phyloP scores from a whole-genome alignment of 2,797 vertebrate species.

The Anguilla megastoma region DNA sequence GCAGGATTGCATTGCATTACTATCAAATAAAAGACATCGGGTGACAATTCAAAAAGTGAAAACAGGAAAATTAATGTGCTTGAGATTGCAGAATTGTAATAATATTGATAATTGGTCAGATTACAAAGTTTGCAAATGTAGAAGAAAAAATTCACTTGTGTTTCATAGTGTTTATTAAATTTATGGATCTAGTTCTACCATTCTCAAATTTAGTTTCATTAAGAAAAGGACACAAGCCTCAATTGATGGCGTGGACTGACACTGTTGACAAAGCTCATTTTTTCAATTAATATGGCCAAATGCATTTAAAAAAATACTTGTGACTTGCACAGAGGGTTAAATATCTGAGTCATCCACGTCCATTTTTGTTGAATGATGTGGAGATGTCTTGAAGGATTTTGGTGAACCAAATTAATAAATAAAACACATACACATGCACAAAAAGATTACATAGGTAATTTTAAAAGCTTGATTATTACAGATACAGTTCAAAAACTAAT shows the following conservation, averaged over 20 bases:
- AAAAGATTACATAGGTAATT: neutral
- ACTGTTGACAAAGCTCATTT: neutral
- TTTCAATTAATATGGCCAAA: neutral
- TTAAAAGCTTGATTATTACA: neutral
- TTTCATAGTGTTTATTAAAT: neutral
- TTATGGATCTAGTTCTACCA: neutral
- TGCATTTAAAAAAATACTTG: neutral
- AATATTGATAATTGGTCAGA: neutral
- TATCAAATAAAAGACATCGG: neutral
- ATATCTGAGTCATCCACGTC: neutral
- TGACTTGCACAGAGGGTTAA: neutral
- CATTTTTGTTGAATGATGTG: neutral
- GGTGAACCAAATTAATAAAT: neutral
- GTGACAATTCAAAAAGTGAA: neutral
- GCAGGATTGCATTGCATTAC: neutral
- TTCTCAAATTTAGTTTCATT: neutral
- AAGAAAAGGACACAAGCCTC: neutral
- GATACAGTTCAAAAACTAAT: neutral
- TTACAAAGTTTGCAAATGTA: neutral
- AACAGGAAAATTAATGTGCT: neutral
- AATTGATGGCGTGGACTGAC: neutral
- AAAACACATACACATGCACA: neutral
- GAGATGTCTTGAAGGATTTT: neutral
- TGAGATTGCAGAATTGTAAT: neutral
- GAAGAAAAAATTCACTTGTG: neutral